Evolutionary conservation across 2,888 invertebrate species (phyloP).

Genomic region (Napeogenes inachia): DNA sequence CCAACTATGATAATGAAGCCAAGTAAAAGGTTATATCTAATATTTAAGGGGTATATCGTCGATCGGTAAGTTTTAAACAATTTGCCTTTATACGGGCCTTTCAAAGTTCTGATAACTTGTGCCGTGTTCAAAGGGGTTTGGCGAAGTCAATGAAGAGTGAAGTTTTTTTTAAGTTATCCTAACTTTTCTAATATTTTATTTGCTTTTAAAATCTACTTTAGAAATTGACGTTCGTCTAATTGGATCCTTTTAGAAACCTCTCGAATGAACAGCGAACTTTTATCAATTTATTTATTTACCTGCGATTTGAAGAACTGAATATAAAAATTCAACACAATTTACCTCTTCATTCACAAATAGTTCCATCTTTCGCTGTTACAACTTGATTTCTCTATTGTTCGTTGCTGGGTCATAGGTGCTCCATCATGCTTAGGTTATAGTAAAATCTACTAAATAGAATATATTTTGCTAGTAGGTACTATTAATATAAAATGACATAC

Average conservation of each 20-base stretch:
- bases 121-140: conserved; percentile 21
- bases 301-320: background rate
- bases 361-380: background rate
- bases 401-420: background rate
- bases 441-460: background rate
- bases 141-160: conserved; percentile 9
- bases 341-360: background rate
- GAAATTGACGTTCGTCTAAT: conserved; percentile 2
- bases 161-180: conserved; percentile 16
- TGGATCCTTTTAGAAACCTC: background rate
- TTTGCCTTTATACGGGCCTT: conserved; percentile 24
- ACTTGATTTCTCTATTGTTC: conserved; percentile 5
- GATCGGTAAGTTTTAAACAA: conserved; percentile 9
- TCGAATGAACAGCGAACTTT: background rate
- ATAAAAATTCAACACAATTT: conserved; percentile 3
- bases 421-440: background rate
- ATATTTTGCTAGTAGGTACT: no score
- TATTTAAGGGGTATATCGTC: background rate
- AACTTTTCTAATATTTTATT: conserved; percentile 14
- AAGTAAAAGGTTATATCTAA: background rate
- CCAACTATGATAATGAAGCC: background rate
- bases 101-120: conserved; percentile 26
- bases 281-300: background rate
- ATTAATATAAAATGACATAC: background rate
- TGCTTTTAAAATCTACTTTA: conserved; percentile 7